Conservation (phyloP, 2,113 vertebrate genomes). For the Nesoenas mayeri region DNA sequence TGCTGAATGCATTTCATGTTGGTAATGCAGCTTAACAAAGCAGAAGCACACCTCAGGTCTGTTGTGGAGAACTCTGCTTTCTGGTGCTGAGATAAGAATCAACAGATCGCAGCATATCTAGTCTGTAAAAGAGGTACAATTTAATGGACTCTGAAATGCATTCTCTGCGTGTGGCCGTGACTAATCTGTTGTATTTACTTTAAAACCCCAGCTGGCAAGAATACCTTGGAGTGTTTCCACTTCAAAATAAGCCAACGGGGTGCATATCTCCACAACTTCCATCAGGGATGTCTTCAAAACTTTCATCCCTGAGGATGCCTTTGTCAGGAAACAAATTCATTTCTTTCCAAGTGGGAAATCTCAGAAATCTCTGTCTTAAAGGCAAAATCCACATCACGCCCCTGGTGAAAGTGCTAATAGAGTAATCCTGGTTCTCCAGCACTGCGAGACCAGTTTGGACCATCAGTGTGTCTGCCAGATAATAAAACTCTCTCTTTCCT, state of each 20-base stretch:
- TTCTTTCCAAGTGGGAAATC: not conserved
- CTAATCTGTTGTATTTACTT: not conserved
- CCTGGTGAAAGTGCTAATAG: not conserved
- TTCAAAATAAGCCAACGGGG: not conserved
- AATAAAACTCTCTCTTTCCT: not conserved
- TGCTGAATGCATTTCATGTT: not conserved
- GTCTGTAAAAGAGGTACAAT: not conserved
- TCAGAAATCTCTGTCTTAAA: not conserved
- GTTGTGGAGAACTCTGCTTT: not conserved
- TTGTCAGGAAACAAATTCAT: not conserved
- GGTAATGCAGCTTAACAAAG: accelerated
- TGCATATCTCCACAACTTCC: not conserved
- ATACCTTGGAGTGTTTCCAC: not conserved
- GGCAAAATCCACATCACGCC: not conserved
- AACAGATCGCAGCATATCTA: accelerated
- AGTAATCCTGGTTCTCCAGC: not conserved
- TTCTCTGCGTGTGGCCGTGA: not conserved
- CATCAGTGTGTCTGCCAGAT: not conserved
- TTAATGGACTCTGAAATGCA: not conserved
- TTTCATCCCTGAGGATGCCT: not conserved
- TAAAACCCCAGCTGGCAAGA: not conserved
- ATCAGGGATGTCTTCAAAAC: not conserved
- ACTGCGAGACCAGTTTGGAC: not conserved
- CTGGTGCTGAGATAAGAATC: not conserved
- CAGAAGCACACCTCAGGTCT: not conserved